Evolutionary conservation across 2,113 vertebrate genomes (phyloP), one percentile per base, ranked within the genome.

Genomic region (Mus musculus): DNA sequence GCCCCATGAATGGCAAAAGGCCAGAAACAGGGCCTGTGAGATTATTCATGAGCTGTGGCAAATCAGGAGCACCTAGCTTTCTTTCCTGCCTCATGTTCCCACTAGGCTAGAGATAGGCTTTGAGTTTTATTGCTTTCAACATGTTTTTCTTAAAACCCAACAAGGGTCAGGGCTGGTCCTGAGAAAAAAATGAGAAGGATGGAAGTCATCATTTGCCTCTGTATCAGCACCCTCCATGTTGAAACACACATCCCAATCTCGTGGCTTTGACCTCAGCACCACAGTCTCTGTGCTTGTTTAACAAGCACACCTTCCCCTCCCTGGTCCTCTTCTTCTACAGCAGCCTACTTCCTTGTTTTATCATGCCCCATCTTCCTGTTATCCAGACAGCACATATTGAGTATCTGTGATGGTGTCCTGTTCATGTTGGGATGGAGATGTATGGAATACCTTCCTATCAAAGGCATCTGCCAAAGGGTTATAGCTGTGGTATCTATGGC

Each of bases 21-120:
- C 97, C 97, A 98, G 90, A 89, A 90, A 59, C 0, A 76, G 91
- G 94, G 73, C 88, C 91, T 77, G 36, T 71, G 91, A 91, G 95
- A 95, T 96, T 94, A 93, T 85, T 95, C 90, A 69, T 81, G 91
- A 93, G 59, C 89, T 90, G 67, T 0, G 0, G 89, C 94, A 65
- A 85, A 85, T 93, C 75, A 65, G 84, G 54, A 88, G 39, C 90
- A 82, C 69, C 95, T 84, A 71, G 63, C 75, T 88, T 89, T 85
- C 28, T 92, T 92, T 93, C 39, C 26, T 42, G 46, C 75, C 46
- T 90, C 36, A 0, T 76, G 93, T 84, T 91, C 84, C 91, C 73
- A 36, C 94, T 87, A 89, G 72, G 59, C 52, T 33, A 69, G 88
- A 94, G 77, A 88, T 14, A 72, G 82, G 24, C 52, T 73, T 89